Conservation (phyloP, 53 echinoderm and acorn worm genomes). For the Crossaster papposus region DNA sequence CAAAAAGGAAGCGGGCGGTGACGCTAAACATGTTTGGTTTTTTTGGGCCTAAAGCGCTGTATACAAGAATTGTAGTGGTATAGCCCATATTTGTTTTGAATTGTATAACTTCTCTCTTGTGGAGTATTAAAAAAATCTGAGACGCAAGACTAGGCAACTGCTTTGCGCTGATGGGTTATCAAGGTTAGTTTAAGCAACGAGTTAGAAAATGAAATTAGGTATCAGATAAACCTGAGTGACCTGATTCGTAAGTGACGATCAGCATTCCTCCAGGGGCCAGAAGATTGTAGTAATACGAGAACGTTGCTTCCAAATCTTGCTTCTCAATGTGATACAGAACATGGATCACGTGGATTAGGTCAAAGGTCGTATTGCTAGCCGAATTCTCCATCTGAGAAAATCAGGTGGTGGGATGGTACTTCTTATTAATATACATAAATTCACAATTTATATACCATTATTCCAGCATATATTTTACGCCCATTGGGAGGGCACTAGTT, state of each 20-base stretch:
- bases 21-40: too few relatives aligned
- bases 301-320: slow-evolving; percentile 20
- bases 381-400: slow-evolving; percentile 24
- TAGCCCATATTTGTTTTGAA: too few relatives aligned
- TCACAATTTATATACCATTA: not conserved
- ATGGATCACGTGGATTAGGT: slow-evolving; percentile 57
- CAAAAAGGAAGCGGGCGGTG: too few relatives aligned
- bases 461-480: too few relatives aligned
- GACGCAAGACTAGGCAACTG: too few relatives aligned
- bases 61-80: too few relatives aligned
- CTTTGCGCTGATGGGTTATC: not conserved
- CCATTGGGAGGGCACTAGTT: too few relatives aligned
- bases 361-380: slow-evolving; percentile 21
- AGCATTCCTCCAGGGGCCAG: slow-evolving; percentile 35
- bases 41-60: too few relatives aligned
- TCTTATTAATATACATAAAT: not conserved
- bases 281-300: slow-evolving; percentile 17
- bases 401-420: not conserved
- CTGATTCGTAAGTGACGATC: slow-evolving; percentile 57
- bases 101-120: too few relatives aligned
- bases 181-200: not conserved
- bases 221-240: not conserved
- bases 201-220: not conserved
- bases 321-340: slow-evolving; percentile 41
- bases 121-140: too few relatives aligned